Base-by-base conservation (phyloP, 35 echinoderm and acorn worm genomes). In the Diadema setosum region DNA sequence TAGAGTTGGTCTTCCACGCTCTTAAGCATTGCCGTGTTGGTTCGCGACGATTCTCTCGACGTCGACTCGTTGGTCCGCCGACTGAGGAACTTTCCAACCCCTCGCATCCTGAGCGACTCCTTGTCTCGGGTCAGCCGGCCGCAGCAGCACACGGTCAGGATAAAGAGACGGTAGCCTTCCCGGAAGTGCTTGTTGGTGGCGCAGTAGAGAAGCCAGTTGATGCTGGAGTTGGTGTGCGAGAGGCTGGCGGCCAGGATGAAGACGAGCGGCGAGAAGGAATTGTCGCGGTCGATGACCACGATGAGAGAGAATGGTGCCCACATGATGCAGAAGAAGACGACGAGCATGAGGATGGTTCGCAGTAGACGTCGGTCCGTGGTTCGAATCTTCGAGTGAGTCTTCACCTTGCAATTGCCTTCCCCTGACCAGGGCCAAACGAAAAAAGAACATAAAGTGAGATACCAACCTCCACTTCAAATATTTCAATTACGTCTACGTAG, bases 161-260 rank as follows among this genome's bases (percentile, higher is more conserved):
- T 78, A 41, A 78, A 78, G 35, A 36, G 24, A 34, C 73, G 29
- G 86, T 97, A 97, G 29, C 90, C 94, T 31, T 55, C 39, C 17
- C 94, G 37, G 43, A 97, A 97, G 17, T 89, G 75, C 37, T 81
- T 52, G 74, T 97, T 97, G 24, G 91, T 93, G 46, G 86, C 86
- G 43, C 86, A 92, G 58, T 97, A 97, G 6, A 97, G 81, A n/a
- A 97, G 57, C 37, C 90, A 76, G 60, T 97, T 97, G 44, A 93
- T 83, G 52, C 86, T 90, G 45, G 83, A 87, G 45, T 97, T 97
- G 5, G 83, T 56, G 37, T 93, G 91, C 3, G 94, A 87, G 5
- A 97, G 25, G 29, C 89, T 70, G 26, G 88, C 91, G 2, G 91
- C 76, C 15, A 89, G 43, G 33, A 93, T 82, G 44, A 90, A 93